Evolutionary conservation across 2,797 vertebrate genomes (phyloP), one percentile per base, ranked within the genome.

Genomic region (Myoxocephalus aenaeus): DNA sequence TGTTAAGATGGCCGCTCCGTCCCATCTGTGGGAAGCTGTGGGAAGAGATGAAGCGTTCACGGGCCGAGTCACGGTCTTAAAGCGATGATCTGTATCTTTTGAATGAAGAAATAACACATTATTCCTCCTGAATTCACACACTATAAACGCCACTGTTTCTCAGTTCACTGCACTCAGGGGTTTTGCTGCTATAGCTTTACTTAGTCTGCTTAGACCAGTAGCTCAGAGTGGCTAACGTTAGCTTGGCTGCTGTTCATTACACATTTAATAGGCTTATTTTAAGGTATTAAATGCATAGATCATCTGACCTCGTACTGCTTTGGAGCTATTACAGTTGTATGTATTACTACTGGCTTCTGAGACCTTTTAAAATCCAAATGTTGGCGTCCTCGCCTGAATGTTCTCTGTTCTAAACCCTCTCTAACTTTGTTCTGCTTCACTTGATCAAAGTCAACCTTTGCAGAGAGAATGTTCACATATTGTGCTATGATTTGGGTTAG

Each of bases 11-110:
- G 25, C 25, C 57, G 7, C 11, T 20, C n/a, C 20, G 32, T 1
- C 27, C 40, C 66, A 59, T 64, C n/a, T 46, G 44, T 42, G 38
- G 38, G n/a, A n/a, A n/a, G 5, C 17, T 82, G 50, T 20, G 8
- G 58, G 22, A 5, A 73, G 36, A 18, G 18, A 32, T 22, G 17
- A 32, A 14, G 65, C 48, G 48, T 44, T 65, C n/a, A 44, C 14
- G 40, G 22, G 20, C 15, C 2, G 9, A 56, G 34, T 44, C 57
- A 14, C 2, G 13, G 46, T 51, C 44, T 57, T 40, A 66, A 63
- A 27, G 7, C 0, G 11, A 57, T 7, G 27, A 5, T 22, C 1
- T 25, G n/a, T 22, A 15, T 22, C 59, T 40, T 38, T 68, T 46
- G 1, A 27, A 25, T 61, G 0, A 36, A 18, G 15, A 38, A 36